These are phyloP conservation scores for Pygoscelis antarcticus DNA, from an alignment of 2,113 vertebrate genomes.

Conservation along the genomic window DNA sequence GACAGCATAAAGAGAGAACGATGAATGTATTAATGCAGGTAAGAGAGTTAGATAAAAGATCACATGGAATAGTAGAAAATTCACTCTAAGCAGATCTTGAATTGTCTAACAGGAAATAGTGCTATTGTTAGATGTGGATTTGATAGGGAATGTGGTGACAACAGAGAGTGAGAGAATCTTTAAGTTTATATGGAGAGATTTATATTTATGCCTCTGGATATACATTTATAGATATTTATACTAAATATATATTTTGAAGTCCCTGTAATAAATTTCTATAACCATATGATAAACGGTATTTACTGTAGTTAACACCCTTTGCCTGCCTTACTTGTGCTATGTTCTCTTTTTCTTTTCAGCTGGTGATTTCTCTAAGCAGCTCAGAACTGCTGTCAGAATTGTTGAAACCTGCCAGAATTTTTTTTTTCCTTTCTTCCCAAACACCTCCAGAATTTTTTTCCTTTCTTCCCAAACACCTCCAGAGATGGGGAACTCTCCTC, in stretches of 20 bases:
- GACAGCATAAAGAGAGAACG: constrained; percentile 51
- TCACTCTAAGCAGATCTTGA: constrained; percentile 8
- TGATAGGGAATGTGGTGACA: constrained; percentile 31
- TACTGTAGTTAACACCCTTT: constrained; percentile 32
- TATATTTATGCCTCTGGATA: constrained; percentile 49
- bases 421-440: neutral
- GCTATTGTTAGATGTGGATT: constrained; percentile 8
- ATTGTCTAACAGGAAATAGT: neutral
- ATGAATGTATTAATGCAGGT: constrained; percentile 53
- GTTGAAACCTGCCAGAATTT: constrained; percentile 10
- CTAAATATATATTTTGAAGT: constrained; percentile 54
- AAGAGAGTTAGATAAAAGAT: constrained; percentile 46
- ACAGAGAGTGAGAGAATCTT: constrained; percentile 12
- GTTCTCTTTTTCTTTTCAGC: neutral
- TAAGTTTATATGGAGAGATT: constrained; percentile 13
- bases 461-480: neutral
- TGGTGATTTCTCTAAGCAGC: constrained; percentile 22
- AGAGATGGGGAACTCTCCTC: neutral
- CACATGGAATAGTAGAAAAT: constrained; percentile 8
- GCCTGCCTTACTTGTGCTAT: neutral
- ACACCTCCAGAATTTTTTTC: neutral
- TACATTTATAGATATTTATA: constrained; percentile 54
- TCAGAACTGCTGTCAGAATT: constrained; percentile 29
- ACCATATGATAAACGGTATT: constrained; percentile 47
- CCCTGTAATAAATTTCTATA: constrained; percentile 50